Evolutionary conservation across 2,113 vertebrate genomes (phyloP).

Genomic region (Oophaga pumilio): DNA sequence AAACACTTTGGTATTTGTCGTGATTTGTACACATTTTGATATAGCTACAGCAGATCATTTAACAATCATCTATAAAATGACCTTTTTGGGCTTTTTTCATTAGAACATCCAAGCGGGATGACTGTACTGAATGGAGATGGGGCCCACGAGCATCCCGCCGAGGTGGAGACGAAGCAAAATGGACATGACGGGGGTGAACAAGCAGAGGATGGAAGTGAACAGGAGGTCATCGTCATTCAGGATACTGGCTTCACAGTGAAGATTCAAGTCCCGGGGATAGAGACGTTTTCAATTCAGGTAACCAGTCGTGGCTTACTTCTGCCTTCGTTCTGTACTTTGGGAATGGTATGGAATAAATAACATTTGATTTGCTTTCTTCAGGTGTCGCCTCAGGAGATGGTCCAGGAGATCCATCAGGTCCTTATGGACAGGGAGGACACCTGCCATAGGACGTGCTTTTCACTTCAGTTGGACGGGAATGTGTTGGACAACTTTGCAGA

Average conservation of each 20-base stretch:
- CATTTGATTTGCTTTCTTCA: conserved; percentile 62
- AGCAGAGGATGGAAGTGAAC: conserved; percentile 85
- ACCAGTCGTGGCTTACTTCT: neutral
- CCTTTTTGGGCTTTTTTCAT: neutral
- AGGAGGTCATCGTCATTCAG: conserved; percentile 99
- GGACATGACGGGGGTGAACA: conserved; percentile 76
- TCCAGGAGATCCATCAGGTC: conserved; percentile 98
- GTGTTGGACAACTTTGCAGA: conserved; percentile 97
- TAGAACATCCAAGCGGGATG: conserved; percentile 79
- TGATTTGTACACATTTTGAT: neutral
- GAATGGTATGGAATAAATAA: neutral
- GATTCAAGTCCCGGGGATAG: conserved; percentile 90
- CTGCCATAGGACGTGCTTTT: conserved; percentile 97
- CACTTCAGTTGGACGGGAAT: conserved; percentile 93
- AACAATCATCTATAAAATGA: neutral
- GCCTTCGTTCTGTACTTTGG: neutral
- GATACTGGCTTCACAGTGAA: conserved; percentile 97
- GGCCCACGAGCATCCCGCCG: conserved; percentile 75
- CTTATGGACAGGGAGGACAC: conserved; percentile 97
- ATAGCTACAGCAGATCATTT: neutral
- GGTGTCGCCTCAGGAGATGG: conserved; percentile 99
- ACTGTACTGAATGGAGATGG: conserved; percentile 87
- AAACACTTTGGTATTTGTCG: neutral
- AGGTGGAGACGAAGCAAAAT: conserved; percentile 74
- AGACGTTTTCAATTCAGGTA: conserved; percentile 95